Percentiles rank a stretch among this genome's conserved stretches.
Evolutionary conservation across 2,888 invertebrate species (phyloP).

Genomic region (Hipparchia sbordonii): DNA sequence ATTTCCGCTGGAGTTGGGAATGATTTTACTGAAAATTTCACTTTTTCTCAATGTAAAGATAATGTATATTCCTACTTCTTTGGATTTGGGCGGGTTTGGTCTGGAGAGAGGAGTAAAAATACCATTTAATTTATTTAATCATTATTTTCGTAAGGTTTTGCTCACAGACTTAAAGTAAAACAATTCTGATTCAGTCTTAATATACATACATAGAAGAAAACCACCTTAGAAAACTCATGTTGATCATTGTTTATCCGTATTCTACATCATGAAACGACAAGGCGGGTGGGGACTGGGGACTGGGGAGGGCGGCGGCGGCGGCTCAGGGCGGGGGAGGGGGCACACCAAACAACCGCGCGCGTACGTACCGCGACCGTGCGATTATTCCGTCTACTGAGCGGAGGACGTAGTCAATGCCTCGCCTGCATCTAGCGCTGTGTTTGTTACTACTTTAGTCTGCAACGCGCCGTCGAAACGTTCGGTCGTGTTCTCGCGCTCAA

Average conservation of each 20-base stretch:
- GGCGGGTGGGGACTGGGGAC: conserved; percentile 26
- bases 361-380: conserved; percentile 56
- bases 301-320: conserved; percentile 36
- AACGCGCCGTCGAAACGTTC: conserved; percentile 64
- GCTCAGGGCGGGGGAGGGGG: conserved; percentile 46
- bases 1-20: no score
- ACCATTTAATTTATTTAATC: no score
- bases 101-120: no score
- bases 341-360: conserved; percentile 47
- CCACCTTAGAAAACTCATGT: conserved; percentile 16
- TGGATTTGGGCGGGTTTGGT: no score
- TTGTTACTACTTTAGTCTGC: conserved; percentile 63
- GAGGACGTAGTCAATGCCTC: conserved; percentile 67
- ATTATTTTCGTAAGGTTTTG: no score
- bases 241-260: conserved; percentile 29
- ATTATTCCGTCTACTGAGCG: conserved; percentile 76
- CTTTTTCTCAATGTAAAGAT: no score
- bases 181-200: no score
- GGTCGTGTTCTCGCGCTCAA: conserved; percentile 59
- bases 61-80: no score
- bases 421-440: conserved; percentile 58
- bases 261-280: conserved; percentile 44
- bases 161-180: no score
- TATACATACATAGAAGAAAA: no score
- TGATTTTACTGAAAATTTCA: no score